Evolutionary conservation across 2,113 vertebrate genomes (phyloP).

Genomic region (Monarcha castaneiventris): DNA sequence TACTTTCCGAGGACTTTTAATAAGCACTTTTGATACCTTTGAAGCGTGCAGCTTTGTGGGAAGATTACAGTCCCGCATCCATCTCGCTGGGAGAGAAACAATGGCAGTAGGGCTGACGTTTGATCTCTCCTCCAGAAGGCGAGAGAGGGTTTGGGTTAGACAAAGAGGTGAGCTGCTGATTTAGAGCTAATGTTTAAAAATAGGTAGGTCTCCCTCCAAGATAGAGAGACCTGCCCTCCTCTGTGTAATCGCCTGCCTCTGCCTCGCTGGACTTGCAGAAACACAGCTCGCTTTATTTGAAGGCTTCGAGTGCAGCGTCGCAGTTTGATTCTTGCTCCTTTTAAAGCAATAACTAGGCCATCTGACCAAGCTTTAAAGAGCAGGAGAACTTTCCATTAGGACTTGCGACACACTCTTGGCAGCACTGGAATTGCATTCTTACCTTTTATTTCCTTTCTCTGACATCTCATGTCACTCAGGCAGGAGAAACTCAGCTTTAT

Average conservation of each 20-base stretch:
- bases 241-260: slow-evolving; percentile 59
- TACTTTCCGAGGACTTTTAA: slow-evolving; percentile 73
- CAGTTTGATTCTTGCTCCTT: slow-evolving; percentile 67
- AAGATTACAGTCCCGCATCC: slow-evolving; percentile 70
- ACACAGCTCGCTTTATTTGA: slow-evolving; percentile 66
- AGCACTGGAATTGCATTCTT: slow-evolving; percentile 56
- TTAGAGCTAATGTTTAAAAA: slow-evolving; percentile 69
- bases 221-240: slow-evolving; percentile 69
- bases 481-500: slow-evolving; percentile 30
- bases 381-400: slow-evolving; percentile 69
- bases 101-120: slow-evolving; percentile 51
- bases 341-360: slow-evolving; percentile 71
- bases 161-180: slow-evolving; percentile 59
- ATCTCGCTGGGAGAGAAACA: slow-evolving; percentile 74
- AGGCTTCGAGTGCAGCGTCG: slow-evolving; percentile 56
- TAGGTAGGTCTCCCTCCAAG: slow-evolving; percentile 76
- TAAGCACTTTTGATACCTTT: slow-evolving; percentile 74
- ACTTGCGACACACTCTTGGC: slow-evolving; percentile 41
- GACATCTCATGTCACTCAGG: slow-evolving; percentile 59
- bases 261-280: slow-evolving; percentile 54
- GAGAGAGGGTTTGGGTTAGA: slow-evolving; percentile 50
- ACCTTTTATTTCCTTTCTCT: slow-evolving; percentile 67
- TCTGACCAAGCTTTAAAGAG: slow-evolving; percentile 69
- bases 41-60: slow-evolving; percentile 66
- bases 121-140: slow-evolving; percentile 70